Evolutionary conservation across 2,113 vertebrate species (phyloP), one percentile per base, ranked within the genome.

Genomic region (Antennarius striatus): DNA sequence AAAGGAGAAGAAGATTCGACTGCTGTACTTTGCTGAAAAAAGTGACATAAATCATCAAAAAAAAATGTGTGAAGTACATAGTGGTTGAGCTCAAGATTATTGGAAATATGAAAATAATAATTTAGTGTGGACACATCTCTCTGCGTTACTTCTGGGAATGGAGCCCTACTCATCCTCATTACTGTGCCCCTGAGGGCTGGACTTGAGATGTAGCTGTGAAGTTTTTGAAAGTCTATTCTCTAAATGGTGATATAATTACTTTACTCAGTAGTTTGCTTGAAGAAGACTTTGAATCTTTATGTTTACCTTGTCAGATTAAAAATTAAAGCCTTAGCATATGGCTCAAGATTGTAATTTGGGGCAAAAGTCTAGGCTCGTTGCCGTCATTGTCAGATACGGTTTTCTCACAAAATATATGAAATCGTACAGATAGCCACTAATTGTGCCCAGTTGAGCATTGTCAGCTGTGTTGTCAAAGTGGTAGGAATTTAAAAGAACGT

Each of bases 381-480:
- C 56, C 66, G 63, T 75, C 56, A 64, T 39, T 70, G 64, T 74
- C 74, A 46, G 15, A 51, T n/a, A 13, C 22, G 2, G 16, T 62
- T 62, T 56, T 73, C 68, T n/a, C 13, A 22, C 15, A 52, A 45
- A 59, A 54, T 75, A 63, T 29, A 67, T 63, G 52, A 80, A 43
- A 57, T 71, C 77, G 71, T 46, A 53, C 61, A 40, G 71, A 63
- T 36, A 15, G 12, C 12, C 2, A 5, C 46, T 74, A 75, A 71
- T 36, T 52, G 63, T 51, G 29, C n/a, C 49, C 39, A 32, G 57
- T 64, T 36, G 68, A 65, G 46, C 74, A 17, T 77, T 80, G 66
- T 74, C 78, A 76, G 71, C 70, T 66, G 69, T 16, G 66, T 45
- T 15, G 65, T 76, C 45, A 80, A 22, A 46, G 47, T 67, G 67